Base-by-base conservation (phyloP, 2,113 vertebrate genomes). In the Atrichornis clamosus region DNA sequence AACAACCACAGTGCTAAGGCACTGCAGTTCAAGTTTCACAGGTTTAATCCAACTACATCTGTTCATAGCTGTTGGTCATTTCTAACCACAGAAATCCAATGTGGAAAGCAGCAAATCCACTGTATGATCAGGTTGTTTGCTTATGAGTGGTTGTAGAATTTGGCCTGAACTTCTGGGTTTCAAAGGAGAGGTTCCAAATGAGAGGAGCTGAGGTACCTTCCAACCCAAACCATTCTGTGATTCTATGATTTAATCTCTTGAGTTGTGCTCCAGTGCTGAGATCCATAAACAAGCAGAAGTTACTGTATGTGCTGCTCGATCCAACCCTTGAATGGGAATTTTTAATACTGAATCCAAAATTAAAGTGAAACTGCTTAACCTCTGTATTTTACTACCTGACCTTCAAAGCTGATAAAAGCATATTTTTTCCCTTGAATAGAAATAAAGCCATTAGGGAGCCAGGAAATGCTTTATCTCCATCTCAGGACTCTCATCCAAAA, bases 391-490 rank as follows among this genome's bases (percentile, higher is more conserved):
- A 82, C 56, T 35, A 64, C 52, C 56, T 68, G 80, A 90, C 87
- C 93, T 92, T 78, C 77, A 91, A 92, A 95, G 93, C 80, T 92
- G 80, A 95, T 92, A 84, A 91, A 97, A 92, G 84, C 81, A 12
- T 63, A 23, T 72, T 95, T 94, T 96, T 79, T 33, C 77, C 49
- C 94, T 74, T 77, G 39, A 55, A 90, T 90, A 93, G 79, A 70
- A 84, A 74, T 50, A 58, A 83, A 90, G 64, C 37, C 55, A 80
- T 84, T 86, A 94, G 50, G 68, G 73, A 94, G 79, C 41, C 75
- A 95, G 86, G 79, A 94, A 88, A 50, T 93, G 85, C 82, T 90
- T 90, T 62, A 90, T 95, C 94, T 93, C 77, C 75, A 93, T 81
- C 92, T 94, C 64, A 80, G 94, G 86, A 92, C 56, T 92, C 59